Percentiles rank a stretch among this genome's conserved stretches.
phyloP scores from a whole-genome alignment of 2,113 vertebrate genomes.

The Microtus ochrogaster region DNA sequence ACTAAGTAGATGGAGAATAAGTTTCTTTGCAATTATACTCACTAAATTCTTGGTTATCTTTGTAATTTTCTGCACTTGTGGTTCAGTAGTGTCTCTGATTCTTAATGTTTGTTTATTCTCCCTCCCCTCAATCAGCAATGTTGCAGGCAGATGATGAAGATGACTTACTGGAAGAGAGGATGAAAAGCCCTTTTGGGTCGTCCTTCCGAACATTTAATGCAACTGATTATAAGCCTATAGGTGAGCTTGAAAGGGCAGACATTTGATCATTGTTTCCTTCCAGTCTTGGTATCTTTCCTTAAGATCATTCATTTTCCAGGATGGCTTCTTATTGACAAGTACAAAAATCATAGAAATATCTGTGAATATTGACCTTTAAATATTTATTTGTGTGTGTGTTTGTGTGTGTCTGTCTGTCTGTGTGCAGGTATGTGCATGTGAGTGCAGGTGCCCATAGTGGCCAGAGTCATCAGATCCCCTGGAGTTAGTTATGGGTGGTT shows the following conservation, averaged over 20 bases:
- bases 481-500: neutral
- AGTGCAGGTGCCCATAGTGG: neutral
- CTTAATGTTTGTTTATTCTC: constrained; percentile 35
- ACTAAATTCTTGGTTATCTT: neutral
- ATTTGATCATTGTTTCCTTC: neutral
- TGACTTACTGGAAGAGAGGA: constrained; percentile 97
- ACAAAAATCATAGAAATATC: neutral
- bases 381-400: neutral
- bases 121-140: constrained; percentile 90
- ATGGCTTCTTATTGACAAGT: neutral
- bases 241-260: constrained; percentile 82
- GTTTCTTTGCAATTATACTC: neutral
- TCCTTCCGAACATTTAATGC: constrained; percentile 99
- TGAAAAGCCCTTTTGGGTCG: constrained; percentile 99
- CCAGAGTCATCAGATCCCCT: neutral
- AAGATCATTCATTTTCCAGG: neutral
- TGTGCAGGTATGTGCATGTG: neutral
- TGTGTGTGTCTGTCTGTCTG: neutral
- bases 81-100: constrained; percentile 3
- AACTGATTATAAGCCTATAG: constrained; percentile 99
- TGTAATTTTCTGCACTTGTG: constrained; percentile 26
- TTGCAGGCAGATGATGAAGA: constrained; percentile 98
- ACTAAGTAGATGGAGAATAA: neutral
- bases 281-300: neutral
- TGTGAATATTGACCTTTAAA: neutral